Percentiles rank a stretch among this genome's conserved stretches.
Conservation (phyloP, 1,140 invertebrate species). For the Hylaeus anthracinus region DNA sequence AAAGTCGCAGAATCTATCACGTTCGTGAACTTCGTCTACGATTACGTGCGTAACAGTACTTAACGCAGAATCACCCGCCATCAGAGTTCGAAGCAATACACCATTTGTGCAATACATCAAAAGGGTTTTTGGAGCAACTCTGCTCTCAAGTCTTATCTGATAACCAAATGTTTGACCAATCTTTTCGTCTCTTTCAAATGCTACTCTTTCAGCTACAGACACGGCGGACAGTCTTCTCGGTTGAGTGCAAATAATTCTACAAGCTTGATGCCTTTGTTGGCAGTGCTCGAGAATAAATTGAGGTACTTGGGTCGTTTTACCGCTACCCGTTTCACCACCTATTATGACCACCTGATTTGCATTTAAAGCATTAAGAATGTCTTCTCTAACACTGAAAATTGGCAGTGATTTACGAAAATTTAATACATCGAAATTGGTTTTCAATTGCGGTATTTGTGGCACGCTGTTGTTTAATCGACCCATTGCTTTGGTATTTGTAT, state of each 20-base stretch:
- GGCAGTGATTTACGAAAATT: constrained; percentile 83
- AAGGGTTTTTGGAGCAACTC: constrained; percentile 90
- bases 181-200: constrained; percentile 92
- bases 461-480: constrained; percentile 84
- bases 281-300: constrained; percentile 94
- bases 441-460: constrained; percentile 83
- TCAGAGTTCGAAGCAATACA: constrained; percentile 92
- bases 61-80: constrained; percentile 87
- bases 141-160: constrained; percentile 94
- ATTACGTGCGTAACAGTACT: constrained; percentile 91
- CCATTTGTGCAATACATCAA: constrained; percentile 96
- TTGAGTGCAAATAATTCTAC: constrained; percentile 95
- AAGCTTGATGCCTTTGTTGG: constrained; percentile 83
- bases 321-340: constrained; percentile 91
- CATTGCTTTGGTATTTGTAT: constrained; percentile 81
- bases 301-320: constrained; percentile 95
- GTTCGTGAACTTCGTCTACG: constrained; percentile 97
- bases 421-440: constrained; percentile 79
- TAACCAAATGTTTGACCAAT: constrained; percentile 95
- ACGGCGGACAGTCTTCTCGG: constrained; percentile 95
- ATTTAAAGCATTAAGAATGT: constrained; percentile 81
- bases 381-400: constrained; percentile 80
- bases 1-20: constrained; percentile 96
- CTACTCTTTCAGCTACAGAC: constrained; percentile 90
- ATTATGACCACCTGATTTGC: constrained; percentile 85